These are phyloP conservation scores for Globodera rostochiensis DNA, from an alignment of 1,140 invertebrate species.

Conservation along the genomic window DNA sequence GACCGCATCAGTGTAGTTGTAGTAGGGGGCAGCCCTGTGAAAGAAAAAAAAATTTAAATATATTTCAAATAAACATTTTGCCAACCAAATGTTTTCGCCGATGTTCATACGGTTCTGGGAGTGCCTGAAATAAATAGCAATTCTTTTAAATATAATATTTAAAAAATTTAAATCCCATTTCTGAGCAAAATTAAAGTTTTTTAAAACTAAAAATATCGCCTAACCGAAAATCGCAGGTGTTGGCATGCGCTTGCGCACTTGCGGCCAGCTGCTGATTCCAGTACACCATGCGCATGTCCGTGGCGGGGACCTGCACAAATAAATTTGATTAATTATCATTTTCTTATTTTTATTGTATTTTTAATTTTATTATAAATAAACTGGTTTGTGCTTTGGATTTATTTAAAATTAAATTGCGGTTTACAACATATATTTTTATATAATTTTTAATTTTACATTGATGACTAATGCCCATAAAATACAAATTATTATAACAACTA, in stretches of 20 bases:
- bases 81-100: conserved; percentile 61
- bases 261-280: conserved; percentile 63
- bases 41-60: conserved; percentile 5
- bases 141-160: background rate
- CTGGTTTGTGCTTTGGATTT: background rate
- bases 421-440: no score
- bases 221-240: conserved; percentile 62
- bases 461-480: background rate
- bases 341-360: conserved; percentile 28
- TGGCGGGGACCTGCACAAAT: conserved; percentile 60
- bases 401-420: no score
- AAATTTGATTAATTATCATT: conserved; percentile 24
- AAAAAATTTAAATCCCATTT: no score
- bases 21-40: conserved; percentile 62
- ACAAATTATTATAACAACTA: no score
- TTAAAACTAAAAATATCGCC: no score
- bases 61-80: background rate
- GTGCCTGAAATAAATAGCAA: conserved; percentile 35
- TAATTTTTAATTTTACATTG: background rate
- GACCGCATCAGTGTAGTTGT: conserved; percentile 64
- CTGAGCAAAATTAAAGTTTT: no score
- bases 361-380: conserved; percentile 8
- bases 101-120: conserved; percentile 61
- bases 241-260: conserved; percentile 62
- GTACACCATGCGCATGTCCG: conserved; percentile 65